Evolutionary conservation across 2,888 invertebrate genomes (phyloP).

Genomic region (Blomia tropicalis): DNA sequence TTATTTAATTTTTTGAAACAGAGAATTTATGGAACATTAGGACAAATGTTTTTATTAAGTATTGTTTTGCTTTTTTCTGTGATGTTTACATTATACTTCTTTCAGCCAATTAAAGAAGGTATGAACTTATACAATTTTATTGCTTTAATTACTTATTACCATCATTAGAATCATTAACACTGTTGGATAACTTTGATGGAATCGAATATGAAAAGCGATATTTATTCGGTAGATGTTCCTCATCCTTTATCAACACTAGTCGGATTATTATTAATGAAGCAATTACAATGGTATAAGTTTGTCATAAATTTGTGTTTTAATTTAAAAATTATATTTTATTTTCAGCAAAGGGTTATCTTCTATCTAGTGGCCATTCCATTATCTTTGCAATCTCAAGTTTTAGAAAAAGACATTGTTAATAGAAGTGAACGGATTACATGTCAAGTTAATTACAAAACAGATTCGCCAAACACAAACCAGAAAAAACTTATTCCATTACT

Average conservation of each 20-base stretch:
- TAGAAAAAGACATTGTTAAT: not conserved
- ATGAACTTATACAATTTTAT: not conserved
- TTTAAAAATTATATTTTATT: not conserved
- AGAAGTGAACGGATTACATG: not conserved
- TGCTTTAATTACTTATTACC: not conserved
- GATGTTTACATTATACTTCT: not conserved
- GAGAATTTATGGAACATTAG: not conserved
- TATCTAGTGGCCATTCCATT: conserved; percentile 19
- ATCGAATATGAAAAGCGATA: conserved; percentile 14
- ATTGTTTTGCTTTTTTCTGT: not conserved
- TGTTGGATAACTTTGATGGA: conserved; percentile 19
- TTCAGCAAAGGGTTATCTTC: conserved; percentile 21
- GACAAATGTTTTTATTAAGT: no score
- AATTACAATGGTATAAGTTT: conserved; percentile 22
- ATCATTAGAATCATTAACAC: conserved; percentile 17
- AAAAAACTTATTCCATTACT: conserved; percentile 18
- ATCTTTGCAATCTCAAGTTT: not conserved
- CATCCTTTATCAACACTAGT: conserved; percentile 13
- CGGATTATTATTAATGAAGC: conserved; percentile 21
- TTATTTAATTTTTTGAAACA: not conserved
- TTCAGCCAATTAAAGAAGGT: conserved; percentile 7
- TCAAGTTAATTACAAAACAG: not conserved
- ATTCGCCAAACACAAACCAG: not conserved
- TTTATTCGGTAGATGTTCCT: not conserved
- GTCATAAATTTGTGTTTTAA: not conserved